Conservation (phyloP, 2,113 vertebrate species). For the Oryzias woworae region DNA sequence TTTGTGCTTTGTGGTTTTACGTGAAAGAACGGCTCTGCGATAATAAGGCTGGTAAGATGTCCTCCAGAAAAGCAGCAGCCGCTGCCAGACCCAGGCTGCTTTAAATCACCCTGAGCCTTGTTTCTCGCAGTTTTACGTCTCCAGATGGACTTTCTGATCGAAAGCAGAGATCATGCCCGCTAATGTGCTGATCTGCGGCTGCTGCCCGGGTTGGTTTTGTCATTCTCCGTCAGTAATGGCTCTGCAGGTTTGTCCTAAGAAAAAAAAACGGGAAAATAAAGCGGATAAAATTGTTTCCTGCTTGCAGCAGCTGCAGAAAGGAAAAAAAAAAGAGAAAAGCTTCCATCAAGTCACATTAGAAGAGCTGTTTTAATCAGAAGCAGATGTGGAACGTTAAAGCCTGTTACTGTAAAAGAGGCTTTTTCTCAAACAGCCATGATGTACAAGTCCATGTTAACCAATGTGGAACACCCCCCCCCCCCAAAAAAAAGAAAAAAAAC, state of each 20-base stretch:
- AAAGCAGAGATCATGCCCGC: slow-evolving; percentile 48
- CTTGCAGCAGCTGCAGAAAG: slow-evolving; percentile 52
- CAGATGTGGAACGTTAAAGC: slow-evolving; percentile 64
- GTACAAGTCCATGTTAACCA: slow-evolving; percentile 30
- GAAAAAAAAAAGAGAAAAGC: slow-evolving; percentile 27
- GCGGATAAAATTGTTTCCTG: slow-evolving; percentile 39
- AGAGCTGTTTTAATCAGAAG: slow-evolving; percentile 55
- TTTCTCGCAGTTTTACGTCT: slow-evolving; percentile 66
- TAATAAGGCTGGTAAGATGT: slow-evolving; percentile 65
- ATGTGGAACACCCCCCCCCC: slow-evolving; percentile 19
- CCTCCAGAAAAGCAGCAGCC: slow-evolving; percentile 59
- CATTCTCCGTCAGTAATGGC: background rate
- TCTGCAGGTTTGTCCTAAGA: slow-evolving; percentile 13
- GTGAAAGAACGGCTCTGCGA: slow-evolving; percentile 48
- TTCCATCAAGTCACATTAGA: slow-evolving; percentile 59
- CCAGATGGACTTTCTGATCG: slow-evolving; percentile 54
- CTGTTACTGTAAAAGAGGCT: slow-evolving; percentile 46
- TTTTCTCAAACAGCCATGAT: slow-evolving; percentile 19
- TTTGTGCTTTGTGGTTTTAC: slow-evolving; percentile 33
- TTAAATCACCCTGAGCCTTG: slow-evolving; percentile 66
- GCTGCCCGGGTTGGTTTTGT: background rate
- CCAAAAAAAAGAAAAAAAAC: slow-evolving; percentile 1
- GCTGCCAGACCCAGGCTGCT: slow-evolving; percentile 51
- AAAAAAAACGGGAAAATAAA: slow-evolving; percentile 14
- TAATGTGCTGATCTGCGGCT: slow-evolving; percentile 9